Conservation (phyloP, 1,140 invertebrate species). For the Meloidogyne chitwoodi region DNA sequence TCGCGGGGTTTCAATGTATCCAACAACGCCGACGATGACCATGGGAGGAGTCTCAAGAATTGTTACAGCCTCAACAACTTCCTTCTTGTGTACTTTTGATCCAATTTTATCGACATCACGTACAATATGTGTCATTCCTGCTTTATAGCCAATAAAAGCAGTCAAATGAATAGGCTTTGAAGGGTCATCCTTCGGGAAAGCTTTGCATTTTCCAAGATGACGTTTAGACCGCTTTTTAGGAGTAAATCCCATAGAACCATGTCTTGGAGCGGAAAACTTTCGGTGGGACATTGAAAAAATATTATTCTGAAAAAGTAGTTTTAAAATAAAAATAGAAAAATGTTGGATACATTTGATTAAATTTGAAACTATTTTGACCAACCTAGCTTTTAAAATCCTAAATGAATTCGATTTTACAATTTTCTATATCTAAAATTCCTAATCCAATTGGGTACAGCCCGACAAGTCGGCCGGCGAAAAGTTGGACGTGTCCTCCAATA, state of each 20-base stretch:
- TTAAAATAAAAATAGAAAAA: no score
- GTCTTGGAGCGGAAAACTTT: conserved; percentile 97
- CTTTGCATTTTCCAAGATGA: conserved; percentile 97
- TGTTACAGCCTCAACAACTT: conserved; percentile 97
- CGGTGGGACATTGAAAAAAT: conserved; percentile 81
- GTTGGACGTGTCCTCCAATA: no score
- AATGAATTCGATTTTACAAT: no score
- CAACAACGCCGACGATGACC: conserved; percentile 92
- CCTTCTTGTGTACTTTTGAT: conserved; percentile 97
- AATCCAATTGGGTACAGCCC: no score
- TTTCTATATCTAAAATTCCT: no score
- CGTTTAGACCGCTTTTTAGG: conserved; percentile 91
- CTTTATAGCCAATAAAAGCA: conserved; percentile 95
- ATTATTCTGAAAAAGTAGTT: background rate
- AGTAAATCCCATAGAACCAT: conserved; percentile 99
- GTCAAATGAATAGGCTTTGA: conserved; percentile 94
- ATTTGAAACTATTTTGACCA: no score
- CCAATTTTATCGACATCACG: conserved; percentile 97
- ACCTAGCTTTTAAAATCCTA: no score
- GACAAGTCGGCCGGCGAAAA: no score
- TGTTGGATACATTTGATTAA: no score
- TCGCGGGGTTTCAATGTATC: conserved; percentile 96
- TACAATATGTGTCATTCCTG: conserved; percentile 99
- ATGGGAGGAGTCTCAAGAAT: conserved; percentile 97
- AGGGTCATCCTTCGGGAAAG: conserved; percentile 97